These are phyloP conservation scores for Ageneiosus marmoratus DNA, from an alignment of 2,113 vertebrate genomes.

Conservation along the genomic window DNA sequence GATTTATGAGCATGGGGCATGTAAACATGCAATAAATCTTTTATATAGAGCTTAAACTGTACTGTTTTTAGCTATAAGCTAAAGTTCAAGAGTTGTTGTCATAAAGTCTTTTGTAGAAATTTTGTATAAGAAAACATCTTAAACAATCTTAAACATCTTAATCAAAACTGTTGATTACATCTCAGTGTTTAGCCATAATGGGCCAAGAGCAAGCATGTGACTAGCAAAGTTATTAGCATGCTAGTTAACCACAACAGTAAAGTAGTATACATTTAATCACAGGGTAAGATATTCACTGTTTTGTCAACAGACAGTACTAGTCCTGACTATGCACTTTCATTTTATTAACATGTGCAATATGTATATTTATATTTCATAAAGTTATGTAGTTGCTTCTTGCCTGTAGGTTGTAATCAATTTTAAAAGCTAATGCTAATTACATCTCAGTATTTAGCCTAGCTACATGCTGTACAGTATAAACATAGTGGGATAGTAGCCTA, in stretches of 20 bases:
- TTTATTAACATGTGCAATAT: background rate
- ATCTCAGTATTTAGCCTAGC: background rate
- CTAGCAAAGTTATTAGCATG: background rate
- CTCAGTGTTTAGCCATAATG: background rate
- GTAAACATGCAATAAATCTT: background rate
- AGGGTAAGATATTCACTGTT: background rate
- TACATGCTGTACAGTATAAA: background rate
- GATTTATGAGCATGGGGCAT: background rate
- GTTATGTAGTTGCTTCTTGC: background rate
- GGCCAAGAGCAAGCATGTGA: background rate
- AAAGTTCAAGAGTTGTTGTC: background rate
- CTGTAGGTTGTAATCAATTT: background rate
- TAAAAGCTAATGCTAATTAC: background rate
- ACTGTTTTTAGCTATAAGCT: background rate
- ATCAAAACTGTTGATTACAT: background rate
- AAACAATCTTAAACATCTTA: background rate
- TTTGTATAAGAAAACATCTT: background rate
- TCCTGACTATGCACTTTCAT: background rate
- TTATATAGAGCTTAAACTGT: background rate
- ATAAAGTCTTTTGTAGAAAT: background rate
- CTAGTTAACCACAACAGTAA: background rate
- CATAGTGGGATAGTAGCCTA: too few species aligned
- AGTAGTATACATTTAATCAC: background rate
- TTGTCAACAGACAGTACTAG: background rate
- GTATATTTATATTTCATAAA: background rate